Percentiles rank a stretch among this genome's conserved stretches.
phyloP scores from a whole-genome alignment of 2,113 vertebrate genomes.

The Vidua chalybeata region DNA sequence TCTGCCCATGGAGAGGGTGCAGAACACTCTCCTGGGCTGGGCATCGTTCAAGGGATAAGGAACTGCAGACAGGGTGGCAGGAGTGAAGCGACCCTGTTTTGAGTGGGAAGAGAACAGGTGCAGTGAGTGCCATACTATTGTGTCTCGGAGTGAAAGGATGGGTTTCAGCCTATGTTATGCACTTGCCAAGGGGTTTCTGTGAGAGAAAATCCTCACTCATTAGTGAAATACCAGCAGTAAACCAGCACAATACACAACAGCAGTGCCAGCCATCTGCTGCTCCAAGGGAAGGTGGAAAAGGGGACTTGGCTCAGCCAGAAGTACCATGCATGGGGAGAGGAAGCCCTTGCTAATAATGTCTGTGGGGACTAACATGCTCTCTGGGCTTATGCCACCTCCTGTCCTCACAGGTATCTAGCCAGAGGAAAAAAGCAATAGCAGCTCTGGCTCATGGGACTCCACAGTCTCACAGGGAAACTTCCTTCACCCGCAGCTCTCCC shows the following conservation, averaged over 20 bases:
- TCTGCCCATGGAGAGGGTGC: not conserved
- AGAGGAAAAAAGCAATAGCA: not conserved
- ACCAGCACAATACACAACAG: not conserved
- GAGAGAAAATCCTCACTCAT: not conserved
- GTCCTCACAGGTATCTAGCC: not conserved
- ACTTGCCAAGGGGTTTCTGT: not conserved
- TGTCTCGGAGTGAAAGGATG: not conserved
- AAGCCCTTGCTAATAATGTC: not conserved
- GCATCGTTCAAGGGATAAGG: rapidly evolving
- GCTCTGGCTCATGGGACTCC: not conserved
- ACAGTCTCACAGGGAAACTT: not conserved
- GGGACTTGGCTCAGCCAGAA: not conserved
- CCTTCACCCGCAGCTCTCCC: not conserved
- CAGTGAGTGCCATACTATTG: not conserved
- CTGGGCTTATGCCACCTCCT: not conserved
- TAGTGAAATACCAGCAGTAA: not conserved
- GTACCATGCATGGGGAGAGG: not conserved
- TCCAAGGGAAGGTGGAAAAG: not conserved
- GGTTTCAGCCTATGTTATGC: not conserved
- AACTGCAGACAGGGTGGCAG: not conserved
- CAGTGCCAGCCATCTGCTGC: not conserved
- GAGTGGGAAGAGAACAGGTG: not conserved
- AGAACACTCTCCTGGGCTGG: not conserved
- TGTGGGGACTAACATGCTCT: not conserved
- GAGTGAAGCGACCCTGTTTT: not conserved